Conservation (phyloP, 2,113 vertebrate species). For the Rhadina sibilatrix region DNA sequence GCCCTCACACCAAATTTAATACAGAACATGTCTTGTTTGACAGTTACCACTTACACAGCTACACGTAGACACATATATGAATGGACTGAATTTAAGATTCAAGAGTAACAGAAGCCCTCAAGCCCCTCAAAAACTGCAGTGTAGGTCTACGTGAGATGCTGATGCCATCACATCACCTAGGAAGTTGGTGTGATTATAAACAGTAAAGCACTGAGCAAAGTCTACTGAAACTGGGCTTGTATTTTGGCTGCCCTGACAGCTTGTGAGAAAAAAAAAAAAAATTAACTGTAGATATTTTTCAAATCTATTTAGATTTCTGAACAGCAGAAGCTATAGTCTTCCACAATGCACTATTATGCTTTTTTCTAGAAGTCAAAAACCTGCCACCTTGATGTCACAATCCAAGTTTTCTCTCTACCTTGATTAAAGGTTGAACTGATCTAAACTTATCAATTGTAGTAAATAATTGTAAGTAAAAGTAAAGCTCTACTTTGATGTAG, state of each 20-base stretch:
- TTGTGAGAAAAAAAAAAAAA: not conserved
- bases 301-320: not conserved
- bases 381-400: not conserved
- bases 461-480: not conserved
- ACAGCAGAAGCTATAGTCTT: not conserved
- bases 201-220: not conserved
- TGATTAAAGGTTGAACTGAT: not conserved
- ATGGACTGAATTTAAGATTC: not conserved
- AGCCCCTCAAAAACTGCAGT: not conserved
- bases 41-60: not conserved
- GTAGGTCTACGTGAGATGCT: not conserved
- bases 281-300: not conserved
- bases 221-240: not conserved
- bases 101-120: not conserved
- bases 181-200: not conserved
- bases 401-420: not conserved
- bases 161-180: not conserved
- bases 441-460: not conserved
- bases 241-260: not conserved
- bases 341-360: not conserved
- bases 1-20: not conserved
- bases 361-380: not conserved
- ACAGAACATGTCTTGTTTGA: not conserved
- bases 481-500: not conserved
- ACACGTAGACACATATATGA: accelerated